Conservation (phyloP, 1,140 invertebrate species). For the Thalassaphorura encarpata region DNA sequence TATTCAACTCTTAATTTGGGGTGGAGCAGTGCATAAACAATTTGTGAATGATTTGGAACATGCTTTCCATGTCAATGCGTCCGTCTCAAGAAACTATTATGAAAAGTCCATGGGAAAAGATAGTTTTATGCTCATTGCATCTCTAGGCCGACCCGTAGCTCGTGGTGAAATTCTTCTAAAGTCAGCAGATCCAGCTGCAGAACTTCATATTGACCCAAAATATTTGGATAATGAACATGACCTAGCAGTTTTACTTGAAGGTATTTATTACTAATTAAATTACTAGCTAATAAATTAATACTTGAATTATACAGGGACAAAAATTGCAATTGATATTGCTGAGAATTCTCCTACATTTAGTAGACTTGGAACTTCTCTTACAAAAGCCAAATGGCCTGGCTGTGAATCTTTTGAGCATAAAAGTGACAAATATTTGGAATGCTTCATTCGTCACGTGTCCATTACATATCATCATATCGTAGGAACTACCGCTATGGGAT, state of each 20-base stretch:
- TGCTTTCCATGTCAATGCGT: neutral
- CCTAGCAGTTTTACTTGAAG: neutral
- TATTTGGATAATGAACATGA: slow-evolving; percentile 3
- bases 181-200: neutral
- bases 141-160: neutral
- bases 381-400: neutral
- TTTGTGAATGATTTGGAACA: neutral
- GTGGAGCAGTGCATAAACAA: neutral
- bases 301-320: slow-evolving; percentile 10
- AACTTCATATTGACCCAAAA: slow-evolving; percentile 7
- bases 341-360: slow-evolving; percentile 10
- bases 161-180: neutral
- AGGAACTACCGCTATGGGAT: slow-evolving; percentile 67
- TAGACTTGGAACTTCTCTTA: neutral
- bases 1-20: neutral
- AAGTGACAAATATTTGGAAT: slow-evolving; percentile 32
- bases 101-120: neutral
- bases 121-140: neutral
- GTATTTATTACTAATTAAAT: too few relatives aligned
- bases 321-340: neutral
- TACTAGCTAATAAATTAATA: neutral
- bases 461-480: slow-evolving; percentile 57
- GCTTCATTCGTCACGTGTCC: slow-evolving; percentile 40
- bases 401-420: slow-evolving; percentile 7
- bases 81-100: neutral